Base-by-base conservation (phyloP, 2,888 invertebrate genomes). In the Sesia apiformis region DNA sequence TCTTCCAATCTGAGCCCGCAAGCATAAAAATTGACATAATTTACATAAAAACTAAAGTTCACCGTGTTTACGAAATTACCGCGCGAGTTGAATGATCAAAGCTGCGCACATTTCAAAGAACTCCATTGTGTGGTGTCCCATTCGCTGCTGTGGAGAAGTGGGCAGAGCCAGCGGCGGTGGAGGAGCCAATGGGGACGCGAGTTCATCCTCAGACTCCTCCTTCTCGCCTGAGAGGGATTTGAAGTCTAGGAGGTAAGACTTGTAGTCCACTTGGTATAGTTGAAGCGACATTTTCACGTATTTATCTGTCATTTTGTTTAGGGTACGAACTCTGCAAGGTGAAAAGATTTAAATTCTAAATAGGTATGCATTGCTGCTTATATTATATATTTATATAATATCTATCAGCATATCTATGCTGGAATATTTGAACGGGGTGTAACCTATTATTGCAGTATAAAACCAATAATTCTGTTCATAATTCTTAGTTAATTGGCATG, bases 71-170 rank as follows among this genome's bases (percentile, higher is more conserved):
- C 23, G 2, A 23, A 23, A 41, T 84, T 92, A 98, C 85, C 98
- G 95, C 40, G 99, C 99, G 60, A 99, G 91, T 68, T 99, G 98
- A 59, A 98, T 98, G 68, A 99, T 99, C 51, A 99, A 91, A 3
- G 97, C 97, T 38, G 99, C 98, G 84, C 99, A 99, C 98, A 99
- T 99, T 90, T 99, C 99, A 76, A 99, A 99, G 90, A 99, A 99
- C 89, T 99, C 99, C 96, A 99, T 98, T 2, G 99, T 99, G 81
- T 98, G 98, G 76, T 99, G 98, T 0, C 96, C 96, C 6, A 63
- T 54, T 57, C 65, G 40, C 57, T 78, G 63, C 61, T 77, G 59
- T 59, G 78, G 63, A 52, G 81, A 68, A 41, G 81, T 74, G n/a
- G 66, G 59, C 3, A 64, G 61, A 2, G 69, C 69, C 6, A 61